Conservation (phyloP, 2,888 invertebrate genomes). For the Bellardia pandia region DNA sequence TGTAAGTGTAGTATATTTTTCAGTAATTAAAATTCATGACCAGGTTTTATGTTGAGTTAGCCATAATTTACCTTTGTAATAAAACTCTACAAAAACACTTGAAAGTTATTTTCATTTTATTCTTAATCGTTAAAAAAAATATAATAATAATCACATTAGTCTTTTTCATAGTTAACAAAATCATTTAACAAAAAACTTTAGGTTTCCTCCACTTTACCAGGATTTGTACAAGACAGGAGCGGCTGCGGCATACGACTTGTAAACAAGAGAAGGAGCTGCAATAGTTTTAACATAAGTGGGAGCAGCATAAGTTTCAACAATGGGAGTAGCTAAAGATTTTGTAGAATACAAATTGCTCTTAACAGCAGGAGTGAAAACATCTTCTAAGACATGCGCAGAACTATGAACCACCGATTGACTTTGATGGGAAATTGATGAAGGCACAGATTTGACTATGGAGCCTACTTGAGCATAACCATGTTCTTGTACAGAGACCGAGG, state of each 20-base stretch:
- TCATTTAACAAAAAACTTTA: neutral
- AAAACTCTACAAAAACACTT: too few species aligned
- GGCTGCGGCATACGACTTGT: slow-evolving; percentile 24
- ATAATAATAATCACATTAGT: neutral
- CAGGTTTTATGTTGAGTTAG: too few species aligned
- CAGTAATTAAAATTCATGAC: too few species aligned
- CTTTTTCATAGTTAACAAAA: neutral
- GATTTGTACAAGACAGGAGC: slow-evolving; percentile 42
- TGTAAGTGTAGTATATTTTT: too few species aligned
- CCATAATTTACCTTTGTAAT: too few species aligned
- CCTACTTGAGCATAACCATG: slow-evolving; percentile 80
- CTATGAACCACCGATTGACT: slow-evolving; percentile 85
- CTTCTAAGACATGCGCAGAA: slow-evolving; percentile 80
- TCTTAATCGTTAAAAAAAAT: neutral
- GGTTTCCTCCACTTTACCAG: slow-evolving; percentile 41
- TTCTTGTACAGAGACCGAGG: slow-evolving; percentile 79
- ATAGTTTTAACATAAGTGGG: slow-evolving; percentile 69
- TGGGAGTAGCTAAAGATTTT: slow-evolving; percentile 58
- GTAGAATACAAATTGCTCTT: slow-evolving; percentile 75
- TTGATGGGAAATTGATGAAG: slow-evolving; percentile 85
- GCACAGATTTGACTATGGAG: slow-evolving; percentile 81
- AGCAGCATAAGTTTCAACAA: slow-evolving; percentile 45
- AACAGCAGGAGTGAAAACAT: slow-evolving; percentile 79
- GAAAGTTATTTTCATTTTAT: neutral
- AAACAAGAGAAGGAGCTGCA: slow-evolving; percentile 69